phyloP scores from a whole-genome alignment of 2,113 vertebrate species.

The Agelaius phoeniceus region DNA sequence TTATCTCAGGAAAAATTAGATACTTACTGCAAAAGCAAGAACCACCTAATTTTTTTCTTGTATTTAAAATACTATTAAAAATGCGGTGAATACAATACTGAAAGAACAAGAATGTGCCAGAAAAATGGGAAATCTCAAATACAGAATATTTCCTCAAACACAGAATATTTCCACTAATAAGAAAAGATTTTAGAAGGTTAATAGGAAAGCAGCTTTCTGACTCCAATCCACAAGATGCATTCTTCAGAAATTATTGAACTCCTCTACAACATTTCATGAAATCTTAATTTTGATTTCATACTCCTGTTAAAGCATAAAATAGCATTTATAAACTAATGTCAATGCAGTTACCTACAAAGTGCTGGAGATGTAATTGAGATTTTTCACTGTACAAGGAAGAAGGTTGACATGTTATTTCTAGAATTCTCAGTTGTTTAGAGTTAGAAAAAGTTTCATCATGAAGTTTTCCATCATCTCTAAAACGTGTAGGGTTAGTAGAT shows the following conservation, averaged over 20 bases:
- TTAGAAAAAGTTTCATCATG: background rate
- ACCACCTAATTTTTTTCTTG: background rate
- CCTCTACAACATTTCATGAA: background rate
- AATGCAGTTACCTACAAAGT: background rate
- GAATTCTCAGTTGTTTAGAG: background rate
- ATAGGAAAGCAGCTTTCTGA: background rate
- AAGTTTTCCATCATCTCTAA: background rate
- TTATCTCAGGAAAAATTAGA: background rate
- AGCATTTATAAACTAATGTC: background rate
- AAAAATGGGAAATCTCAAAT: background rate
- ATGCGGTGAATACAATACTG: background rate
- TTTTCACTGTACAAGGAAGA: background rate
- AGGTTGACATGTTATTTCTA: background rate
- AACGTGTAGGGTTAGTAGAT: background rate
- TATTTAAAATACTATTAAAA: background rate
- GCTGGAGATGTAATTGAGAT: background rate
- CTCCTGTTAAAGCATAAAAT: background rate
- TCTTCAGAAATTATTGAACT: background rate
- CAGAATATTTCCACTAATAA: background rate
- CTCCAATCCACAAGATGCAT: background rate
- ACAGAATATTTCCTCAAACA: background rate
- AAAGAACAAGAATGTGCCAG: background rate
- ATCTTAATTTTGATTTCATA: background rate
- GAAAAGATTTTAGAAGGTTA: background rate
- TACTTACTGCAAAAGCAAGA: background rate